Percentiles rank a stretch among this genome's conserved stretches.
Evolutionary conservation across 2,888 invertebrate species (phyloP).

Genomic region (Augiades crinisus): DNA sequence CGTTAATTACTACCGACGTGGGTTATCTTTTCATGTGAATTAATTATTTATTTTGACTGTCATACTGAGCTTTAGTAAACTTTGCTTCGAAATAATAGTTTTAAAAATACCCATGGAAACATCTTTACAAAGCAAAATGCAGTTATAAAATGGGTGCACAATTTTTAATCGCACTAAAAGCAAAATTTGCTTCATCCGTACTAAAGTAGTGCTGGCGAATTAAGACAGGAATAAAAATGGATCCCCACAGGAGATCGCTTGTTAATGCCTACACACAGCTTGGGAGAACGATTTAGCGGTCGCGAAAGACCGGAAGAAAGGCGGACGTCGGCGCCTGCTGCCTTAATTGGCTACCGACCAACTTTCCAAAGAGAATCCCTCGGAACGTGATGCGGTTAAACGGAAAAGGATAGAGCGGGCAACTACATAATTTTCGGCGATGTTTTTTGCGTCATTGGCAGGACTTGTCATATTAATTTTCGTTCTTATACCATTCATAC

Average conservation of each 20-base stretch:
- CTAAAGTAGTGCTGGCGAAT: constrained; percentile 15
- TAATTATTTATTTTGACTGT: neutral
- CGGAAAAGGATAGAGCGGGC: constrained; percentile 44
- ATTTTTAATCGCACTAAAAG: constrained; percentile 22
- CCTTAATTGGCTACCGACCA: constrained; percentile 70
- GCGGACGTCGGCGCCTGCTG: constrained; percentile 53
- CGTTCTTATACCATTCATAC: no score
- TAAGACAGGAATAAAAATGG: constrained; percentile 25
- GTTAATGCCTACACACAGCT: constrained; percentile 41
- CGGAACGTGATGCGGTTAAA: constrained; percentile 55
- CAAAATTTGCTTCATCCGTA: constrained; percentile 14
- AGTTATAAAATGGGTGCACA: constrained; percentile 7
- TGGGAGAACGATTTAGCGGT: constrained; percentile 48
- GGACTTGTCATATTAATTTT: neutral
- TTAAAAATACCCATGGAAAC: no score
- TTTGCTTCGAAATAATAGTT: no score
- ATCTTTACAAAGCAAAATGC: no score
- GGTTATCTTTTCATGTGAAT: neutral
- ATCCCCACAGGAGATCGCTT: constrained; percentile 28
- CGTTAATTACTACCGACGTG: constrained; percentile 4
- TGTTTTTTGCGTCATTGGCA: constrained; percentile 10
- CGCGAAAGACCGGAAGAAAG: constrained; percentile 49
- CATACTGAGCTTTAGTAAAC: no score
- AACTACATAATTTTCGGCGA: constrained; percentile 43
- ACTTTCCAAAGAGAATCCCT: constrained; percentile 57